Evolutionary conservation across 1,140 invertebrate genomes (phyloP).

Genomic region (roundworm (Caenorhabditis elegans)): DNA sequence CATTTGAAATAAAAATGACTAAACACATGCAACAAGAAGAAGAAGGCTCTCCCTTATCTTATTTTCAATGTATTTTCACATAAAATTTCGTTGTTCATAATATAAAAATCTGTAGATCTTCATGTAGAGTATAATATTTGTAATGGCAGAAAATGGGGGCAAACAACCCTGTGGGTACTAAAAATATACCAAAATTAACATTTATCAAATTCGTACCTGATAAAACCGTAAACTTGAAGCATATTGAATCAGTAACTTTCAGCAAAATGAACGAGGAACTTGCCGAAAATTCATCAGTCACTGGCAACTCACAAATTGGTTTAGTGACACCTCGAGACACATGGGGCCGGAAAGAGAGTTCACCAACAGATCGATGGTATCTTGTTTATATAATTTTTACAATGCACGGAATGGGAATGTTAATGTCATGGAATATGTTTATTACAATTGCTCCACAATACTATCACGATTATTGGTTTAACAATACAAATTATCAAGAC

Average conservation of each 20-base stretch:
- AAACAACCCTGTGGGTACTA: no score
- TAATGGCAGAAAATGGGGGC: no score
- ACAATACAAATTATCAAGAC: constrained; percentile 31
- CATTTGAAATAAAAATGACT: no score
- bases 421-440: constrained; percentile 46
- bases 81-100: no score
- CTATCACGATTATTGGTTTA: constrained; percentile 46
- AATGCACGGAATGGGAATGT: constrained; percentile 43
- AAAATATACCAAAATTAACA: no score
- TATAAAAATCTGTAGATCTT: no score
- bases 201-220: no score
- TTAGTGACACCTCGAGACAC: constrained; percentile 6
- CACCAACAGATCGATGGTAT: constrained; percentile 12
- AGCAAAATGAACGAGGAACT: background rate
- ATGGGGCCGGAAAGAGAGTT: background rate
- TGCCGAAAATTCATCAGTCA: background rate
- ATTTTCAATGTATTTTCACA: no score
- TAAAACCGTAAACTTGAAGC: background rate
- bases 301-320: background rate
- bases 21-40: no score
- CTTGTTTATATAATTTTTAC: constrained; percentile 38
- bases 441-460: constrained; percentile 47
- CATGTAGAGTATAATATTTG: no score
- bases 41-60: no score
- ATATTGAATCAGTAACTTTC: background rate